Conservation (phyloP, 2,113 vertebrate species). For the Dasypus novemcinctus region DNA sequence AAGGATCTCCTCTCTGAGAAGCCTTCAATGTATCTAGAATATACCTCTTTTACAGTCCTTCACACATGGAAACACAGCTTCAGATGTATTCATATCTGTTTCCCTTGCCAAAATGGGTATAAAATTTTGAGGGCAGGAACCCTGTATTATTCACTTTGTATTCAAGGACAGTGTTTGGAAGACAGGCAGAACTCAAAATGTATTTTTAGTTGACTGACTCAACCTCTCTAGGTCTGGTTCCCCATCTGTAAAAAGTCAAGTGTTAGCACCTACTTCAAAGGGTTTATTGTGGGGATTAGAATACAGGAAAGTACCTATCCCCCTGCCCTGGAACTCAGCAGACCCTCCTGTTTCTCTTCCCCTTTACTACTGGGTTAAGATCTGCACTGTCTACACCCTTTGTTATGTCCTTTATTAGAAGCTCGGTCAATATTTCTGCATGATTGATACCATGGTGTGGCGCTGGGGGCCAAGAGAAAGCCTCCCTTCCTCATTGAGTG, state of each 20-base stretch:
- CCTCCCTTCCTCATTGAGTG: not conserved
- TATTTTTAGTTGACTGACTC: conserved; percentile 14
- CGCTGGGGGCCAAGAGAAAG: not conserved
- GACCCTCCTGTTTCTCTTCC: not conserved
- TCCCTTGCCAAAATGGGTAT: not conserved
- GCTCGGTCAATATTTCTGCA: not conserved
- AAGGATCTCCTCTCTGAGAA: not conserved
- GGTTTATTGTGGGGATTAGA: not conserved
- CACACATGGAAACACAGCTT: conserved; percentile 6
- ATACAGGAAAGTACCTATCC: not conserved
- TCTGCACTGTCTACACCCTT: not conserved
- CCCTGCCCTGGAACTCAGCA: not conserved
- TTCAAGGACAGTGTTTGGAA: conserved; percentile 23
- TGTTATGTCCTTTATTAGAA: not conserved
- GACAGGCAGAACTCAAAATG: conserved; percentile 5
- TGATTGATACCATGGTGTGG: not conserved
- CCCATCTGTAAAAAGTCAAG: not conserved
- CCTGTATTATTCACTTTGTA: not conserved
- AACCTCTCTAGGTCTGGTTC: not conserved
- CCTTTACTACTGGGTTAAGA: conserved; percentile 11
- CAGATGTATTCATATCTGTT: not conserved
- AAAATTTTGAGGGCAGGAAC: not conserved
- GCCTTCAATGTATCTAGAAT: not conserved
- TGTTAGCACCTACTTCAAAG: not conserved
- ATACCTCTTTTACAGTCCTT: not conserved